Conservation (phyloP, 2,888 invertebrate genomes). For the Crematogaster levior region DNA sequence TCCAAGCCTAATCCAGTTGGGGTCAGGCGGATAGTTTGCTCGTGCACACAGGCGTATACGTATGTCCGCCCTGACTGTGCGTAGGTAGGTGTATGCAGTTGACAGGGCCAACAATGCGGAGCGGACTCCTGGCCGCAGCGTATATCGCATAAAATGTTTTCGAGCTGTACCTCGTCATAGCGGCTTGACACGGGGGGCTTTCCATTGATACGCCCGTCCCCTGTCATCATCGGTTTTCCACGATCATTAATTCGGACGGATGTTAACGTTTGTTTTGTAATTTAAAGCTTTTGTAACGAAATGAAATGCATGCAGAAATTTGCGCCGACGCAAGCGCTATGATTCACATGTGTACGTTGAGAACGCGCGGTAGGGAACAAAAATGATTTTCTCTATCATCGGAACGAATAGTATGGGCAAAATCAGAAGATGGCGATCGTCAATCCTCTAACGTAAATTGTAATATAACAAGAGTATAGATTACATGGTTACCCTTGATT, state of each 20-base stretch:
- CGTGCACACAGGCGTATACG: conserved; percentile 60
- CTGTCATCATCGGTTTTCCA: conserved; percentile 55
- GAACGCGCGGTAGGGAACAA: neutral
- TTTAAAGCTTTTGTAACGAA: conserved; percentile 50
- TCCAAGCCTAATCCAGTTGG: conserved; percentile 79
- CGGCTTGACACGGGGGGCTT: conserved; percentile 51
- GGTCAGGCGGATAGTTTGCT: conserved; percentile 74
- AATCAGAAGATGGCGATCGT: neutral
- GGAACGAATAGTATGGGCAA: too few species aligned
- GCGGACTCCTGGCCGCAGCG: conserved; percentile 75
- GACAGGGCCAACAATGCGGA: conserved; percentile 79
- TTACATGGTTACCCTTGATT: conserved; percentile 2
- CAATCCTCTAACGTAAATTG: neutral
- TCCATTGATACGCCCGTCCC: conserved; percentile 52
- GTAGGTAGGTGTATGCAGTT: conserved; percentile 68
- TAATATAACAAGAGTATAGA: neutral
- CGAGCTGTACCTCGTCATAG: conserved; percentile 54
- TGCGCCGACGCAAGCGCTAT: conserved; percentile 23
- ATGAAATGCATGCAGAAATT: conserved; percentile 49
- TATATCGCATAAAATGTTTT: conserved; percentile 78
- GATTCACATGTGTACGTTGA: neutral
- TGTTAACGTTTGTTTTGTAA: conserved; percentile 46
- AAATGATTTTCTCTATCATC: neutral
- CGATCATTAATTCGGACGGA: conserved; percentile 44
- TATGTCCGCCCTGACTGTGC: conserved; percentile 34